Percentiles rank a stretch among this genome's conserved stretches.
Evolutionary conservation across 1,140 invertebrate species (phyloP).

Genomic region (Saccostrea echinata): DNA sequence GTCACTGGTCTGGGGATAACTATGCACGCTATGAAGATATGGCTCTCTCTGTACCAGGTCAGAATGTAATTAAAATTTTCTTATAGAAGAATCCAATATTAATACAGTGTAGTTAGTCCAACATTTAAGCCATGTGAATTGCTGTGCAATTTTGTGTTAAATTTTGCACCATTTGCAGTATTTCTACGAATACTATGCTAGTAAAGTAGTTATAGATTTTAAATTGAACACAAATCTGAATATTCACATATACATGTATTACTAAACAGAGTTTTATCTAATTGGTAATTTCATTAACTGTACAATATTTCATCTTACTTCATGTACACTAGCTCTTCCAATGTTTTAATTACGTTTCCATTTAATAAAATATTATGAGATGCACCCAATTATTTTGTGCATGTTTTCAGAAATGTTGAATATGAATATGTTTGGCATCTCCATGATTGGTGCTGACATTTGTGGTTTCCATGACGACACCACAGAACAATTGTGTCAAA

Average conservation of each 20-base stretch:
- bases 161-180: too few species aligned
- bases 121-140: too few species aligned
- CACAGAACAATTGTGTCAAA: slow-evolving; percentile 82
- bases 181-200: too few species aligned
- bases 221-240: too few species aligned
- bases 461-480: slow-evolving; percentile 92
- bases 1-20: slow-evolving; percentile 92
- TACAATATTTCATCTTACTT: too few species aligned
- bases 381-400: not conserved
- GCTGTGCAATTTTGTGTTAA: not conserved
- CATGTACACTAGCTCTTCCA: too few species aligned
- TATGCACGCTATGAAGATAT: slow-evolving; percentile 75
- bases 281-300: too few species aligned
- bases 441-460: slow-evolving; percentile 93
- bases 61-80: not conserved
- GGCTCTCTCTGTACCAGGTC: slow-evolving; percentile 76
- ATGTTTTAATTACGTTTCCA: too few species aligned
- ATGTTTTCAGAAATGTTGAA: slow-evolving; percentile 70
- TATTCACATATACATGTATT: too few species aligned
- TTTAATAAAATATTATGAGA: not conserved
- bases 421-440: slow-evolving; percentile 82
- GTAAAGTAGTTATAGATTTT: too few species aligned
- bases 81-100: not conserved
- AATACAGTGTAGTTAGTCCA: not conserved
- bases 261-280: too few species aligned